Base-by-base conservation (phyloP, 2,113 vertebrate genomes). In the Oreocharis arfaki region DNA sequence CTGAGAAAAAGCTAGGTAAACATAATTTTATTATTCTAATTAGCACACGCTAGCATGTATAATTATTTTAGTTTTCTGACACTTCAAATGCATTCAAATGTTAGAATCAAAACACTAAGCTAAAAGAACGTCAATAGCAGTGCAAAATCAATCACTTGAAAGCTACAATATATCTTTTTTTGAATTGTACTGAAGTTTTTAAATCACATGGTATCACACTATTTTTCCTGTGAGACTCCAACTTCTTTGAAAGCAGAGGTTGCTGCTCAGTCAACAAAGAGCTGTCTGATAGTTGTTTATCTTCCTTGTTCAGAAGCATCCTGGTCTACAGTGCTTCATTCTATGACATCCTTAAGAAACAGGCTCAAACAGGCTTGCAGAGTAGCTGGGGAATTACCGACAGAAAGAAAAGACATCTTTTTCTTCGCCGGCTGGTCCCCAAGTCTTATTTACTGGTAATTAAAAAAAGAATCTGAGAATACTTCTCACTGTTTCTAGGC, bases 21-120 rank as follows among this genome's bases (percentile, higher is more conserved):
- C 3, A 13, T 23, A 0, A 19, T 63, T 94, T 89, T 84, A 42
- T n/a, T 35, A 59, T 76, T 87, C 50, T 64, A 22, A 42, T 78
- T 39, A 87, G 5, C 10, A 47, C 11, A 56, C 0, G 0, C 8
- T 49, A 49, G 19, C 10, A 27, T 23, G 19, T 19, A 2, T 26
- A 67, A 13, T 13, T 74, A n/a, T 80, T 88, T 89, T 49, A 47
- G 8, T 68, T 73, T 60, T 76, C 35, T 59, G 35, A 67, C 46
- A 52, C 9, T 68, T 80, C 42, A 65, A 53, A 56, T 49, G 39
- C 10, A 71, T 86, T 60, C 30, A 56, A 71, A 52, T 64, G 28
- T 67, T 57, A 77, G 91, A 87, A 61, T 1, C 9, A 84, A 61
- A 89, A 46, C 0, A 4, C 35, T 63, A 42, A 67, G 23, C 16